Evolutionary conservation across 2,888 invertebrate genomes (phyloP).

Genomic region (Polietes domitor): DNA sequence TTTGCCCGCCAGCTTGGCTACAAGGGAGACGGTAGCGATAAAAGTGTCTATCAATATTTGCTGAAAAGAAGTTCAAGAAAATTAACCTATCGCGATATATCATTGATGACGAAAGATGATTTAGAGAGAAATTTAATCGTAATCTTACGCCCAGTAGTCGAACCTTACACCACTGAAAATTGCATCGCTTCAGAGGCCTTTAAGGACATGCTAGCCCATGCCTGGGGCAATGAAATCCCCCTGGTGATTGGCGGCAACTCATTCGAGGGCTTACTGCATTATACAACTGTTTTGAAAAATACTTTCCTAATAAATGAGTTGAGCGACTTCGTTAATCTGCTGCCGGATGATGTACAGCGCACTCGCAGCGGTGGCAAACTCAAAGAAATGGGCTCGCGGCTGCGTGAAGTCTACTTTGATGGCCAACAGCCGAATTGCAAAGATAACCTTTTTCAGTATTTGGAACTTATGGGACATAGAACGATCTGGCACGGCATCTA

Average conservation of each 20-base stretch:
- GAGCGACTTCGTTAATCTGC: slow-evolving; percentile 75
- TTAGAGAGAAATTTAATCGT: slow-evolving; percentile 70
- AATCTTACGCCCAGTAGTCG: slow-evolving; percentile 76
- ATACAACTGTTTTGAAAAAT: slow-evolving; percentile 61
- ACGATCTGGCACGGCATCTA: slow-evolving; percentile 77
- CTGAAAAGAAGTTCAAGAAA: slow-evolving; percentile 42
- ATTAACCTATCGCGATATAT: slow-evolving; percentile 66
- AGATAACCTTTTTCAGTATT: slow-evolving; percentile 59
- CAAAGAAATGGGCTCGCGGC: slow-evolving; percentile 67
- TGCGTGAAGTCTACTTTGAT: slow-evolving; percentile 72
- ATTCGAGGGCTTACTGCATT: slow-evolving; percentile 77
- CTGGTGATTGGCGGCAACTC: slow-evolving; percentile 78
- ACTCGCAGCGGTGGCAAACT: slow-evolving; percentile 64
- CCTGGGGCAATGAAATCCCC: slow-evolving; percentile 78
- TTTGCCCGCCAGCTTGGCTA: slow-evolving; percentile 77
- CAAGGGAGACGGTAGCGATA: slow-evolving; percentile 75
- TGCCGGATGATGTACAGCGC: slow-evolving; percentile 75
- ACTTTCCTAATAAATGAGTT: slow-evolving; percentile 63
- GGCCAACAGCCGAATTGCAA: slow-evolving; percentile 68
- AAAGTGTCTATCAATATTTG: slow-evolving; percentile 69
- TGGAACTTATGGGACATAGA: slow-evolving; percentile 72
- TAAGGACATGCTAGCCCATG: slow-evolving; percentile 72
- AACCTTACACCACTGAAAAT: slow-evolving; percentile 75
- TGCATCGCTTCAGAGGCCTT: slow-evolving; percentile 74
- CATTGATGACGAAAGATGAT: slow-evolving; percentile 74